phyloP scores from a whole-genome alignment of 2,797 vertebrate species.

The Pseudocheirus occidentalis region DNA sequence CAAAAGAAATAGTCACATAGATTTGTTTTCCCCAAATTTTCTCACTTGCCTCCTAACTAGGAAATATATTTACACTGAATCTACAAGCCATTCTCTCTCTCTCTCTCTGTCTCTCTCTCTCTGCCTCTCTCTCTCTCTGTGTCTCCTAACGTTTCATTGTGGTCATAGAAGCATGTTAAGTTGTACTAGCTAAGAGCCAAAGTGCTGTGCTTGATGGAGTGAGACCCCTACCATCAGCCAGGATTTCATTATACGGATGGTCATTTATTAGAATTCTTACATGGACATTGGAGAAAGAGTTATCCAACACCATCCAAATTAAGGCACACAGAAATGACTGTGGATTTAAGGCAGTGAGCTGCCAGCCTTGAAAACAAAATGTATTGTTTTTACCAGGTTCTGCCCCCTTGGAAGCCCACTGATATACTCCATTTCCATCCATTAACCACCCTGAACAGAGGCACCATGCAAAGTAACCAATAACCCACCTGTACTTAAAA shows the following conservation, averaged over 20 bases:
- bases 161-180: neutral
- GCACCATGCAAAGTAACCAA: constrained; percentile 23
- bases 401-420: accelerated
- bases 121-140: too few relatives aligned
- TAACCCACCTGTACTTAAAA: constrained; percentile 13
- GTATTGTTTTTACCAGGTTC: neutral
- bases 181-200: neutral
- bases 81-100: neutral
- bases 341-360: neutral
- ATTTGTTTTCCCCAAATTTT: neutral
- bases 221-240: neutral
- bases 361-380: neutral
- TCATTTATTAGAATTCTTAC: neutral
- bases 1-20: neutral
- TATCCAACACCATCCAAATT: too few relatives aligned
- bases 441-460: constrained; percentile 16
- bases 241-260: neutral
- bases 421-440: neutral
- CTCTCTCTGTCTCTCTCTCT: neutral
- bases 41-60: neutral
- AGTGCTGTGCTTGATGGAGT: neutral
- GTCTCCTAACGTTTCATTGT: neutral
- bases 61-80: neutral
- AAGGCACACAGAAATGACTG: neutral
- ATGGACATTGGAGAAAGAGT: neutral